These are phyloP conservation scores for Carassius carassius DNA, from an alignment of 2,113 vertebrate genomes.

Conservation along the genomic window DNA sequence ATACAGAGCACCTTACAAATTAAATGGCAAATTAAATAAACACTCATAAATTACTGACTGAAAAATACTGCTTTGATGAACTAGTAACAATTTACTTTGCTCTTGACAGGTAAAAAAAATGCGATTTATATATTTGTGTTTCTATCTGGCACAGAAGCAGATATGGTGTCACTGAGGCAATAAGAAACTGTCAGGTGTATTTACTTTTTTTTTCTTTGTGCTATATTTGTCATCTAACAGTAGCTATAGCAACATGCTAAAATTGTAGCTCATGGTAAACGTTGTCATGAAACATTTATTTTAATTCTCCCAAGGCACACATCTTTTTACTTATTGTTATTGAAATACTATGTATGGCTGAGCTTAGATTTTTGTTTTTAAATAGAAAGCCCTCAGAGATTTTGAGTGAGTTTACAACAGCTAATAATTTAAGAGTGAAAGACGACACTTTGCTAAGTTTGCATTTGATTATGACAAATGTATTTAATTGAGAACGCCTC, in stretches of 20 bases:
- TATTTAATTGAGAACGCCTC: neutral
- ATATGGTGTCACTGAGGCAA: neutral
- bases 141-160: slow-evolving; percentile 1
- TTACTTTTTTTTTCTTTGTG: slow-evolving; percentile 14
- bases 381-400: slow-evolving; percentile 1
- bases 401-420: neutral
- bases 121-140: neutral
- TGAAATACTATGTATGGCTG: neutral
- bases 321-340: neutral
- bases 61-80: neutral
- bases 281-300: slow-evolving; percentile 6
- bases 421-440: neutral
- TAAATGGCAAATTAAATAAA: neutral
- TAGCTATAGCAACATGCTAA: slow-evolving; percentile 43
- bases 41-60: neutral
- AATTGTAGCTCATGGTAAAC: slow-evolving; percentile 18
- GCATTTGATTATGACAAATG: slow-evolving; percentile 15
- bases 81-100: neutral
- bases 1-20: neutral
- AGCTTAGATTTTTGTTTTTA: slow-evolving; percentile 3
- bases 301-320: neutral
- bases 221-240: slow-evolving; percentile 30
- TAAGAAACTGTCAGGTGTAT: slow-evolving; percentile 21
- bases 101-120: neutral
- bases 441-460: neutral